Evolutionary conservation across 2,113 vertebrate species (phyloP).

Genomic region (Herpailurus yagouaroundi): DNA sequence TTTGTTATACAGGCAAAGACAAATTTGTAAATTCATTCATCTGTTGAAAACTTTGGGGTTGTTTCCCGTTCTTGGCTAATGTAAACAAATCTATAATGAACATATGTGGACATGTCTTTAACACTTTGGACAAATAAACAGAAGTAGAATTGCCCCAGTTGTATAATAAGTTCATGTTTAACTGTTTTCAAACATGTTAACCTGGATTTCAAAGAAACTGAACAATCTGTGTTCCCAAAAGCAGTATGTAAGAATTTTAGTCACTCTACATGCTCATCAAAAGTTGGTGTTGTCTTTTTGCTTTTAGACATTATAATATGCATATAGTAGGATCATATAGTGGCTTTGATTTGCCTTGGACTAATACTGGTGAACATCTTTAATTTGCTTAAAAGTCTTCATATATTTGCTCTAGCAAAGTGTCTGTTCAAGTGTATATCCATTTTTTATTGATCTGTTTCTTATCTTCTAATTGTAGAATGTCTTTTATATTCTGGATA

Average conservation of each 20-base stretch:
- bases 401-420: not conserved
- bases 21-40: not conserved
- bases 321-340: not conserved
- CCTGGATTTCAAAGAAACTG: not conserved
- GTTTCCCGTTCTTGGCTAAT: not conserved
- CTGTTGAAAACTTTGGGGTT: not conserved
- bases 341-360: not conserved
- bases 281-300: not conserved
- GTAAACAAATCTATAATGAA: not conserved
- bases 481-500: not conserved
- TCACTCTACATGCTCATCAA: not conserved
- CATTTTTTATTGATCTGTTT: not conserved
- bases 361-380: not conserved
- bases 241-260: not conserved
- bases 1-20: not conserved
- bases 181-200: not conserved
- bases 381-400: not conserved
- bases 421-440: not conserved
- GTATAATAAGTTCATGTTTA: not conserved
- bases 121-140: not conserved
- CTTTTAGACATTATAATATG: not conserved
- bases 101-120: not conserved
- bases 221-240: not conserved
- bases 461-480: not conserved
- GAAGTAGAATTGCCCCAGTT: not conserved